Base-by-base conservation (phyloP, 1,140 invertebrate genomes). In the Anastrepha obliqua region DNA sequence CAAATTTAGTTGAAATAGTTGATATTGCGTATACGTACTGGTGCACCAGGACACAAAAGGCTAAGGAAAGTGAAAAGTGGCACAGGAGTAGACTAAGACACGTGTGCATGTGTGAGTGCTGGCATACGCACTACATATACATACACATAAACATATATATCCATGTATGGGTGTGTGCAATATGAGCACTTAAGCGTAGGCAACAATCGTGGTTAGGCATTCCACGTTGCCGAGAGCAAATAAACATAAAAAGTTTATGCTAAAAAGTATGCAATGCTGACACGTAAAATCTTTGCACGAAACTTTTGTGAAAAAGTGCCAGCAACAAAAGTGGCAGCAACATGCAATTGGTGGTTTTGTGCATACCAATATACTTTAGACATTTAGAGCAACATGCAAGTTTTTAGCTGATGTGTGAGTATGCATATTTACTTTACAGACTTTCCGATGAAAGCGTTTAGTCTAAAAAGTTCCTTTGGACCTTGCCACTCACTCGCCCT, bases 281-380 rank as follows among this genome's bases (percentile, higher is more conserved):
- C 67, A 74, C 67, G 67, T 74, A 74, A 74, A 74, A 74, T 74
- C 67, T 74, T 74, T 74, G 67, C 39, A 47, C 17, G 67, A 74
- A 74, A 74, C 67, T 74, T 74, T 74, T 29, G 67, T 42, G 42
- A 74, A 74, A 74, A 74, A 74, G 67, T 74, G 67, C 39, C 67
- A 74, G 42, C 64, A 39, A 29, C 13, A 47, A 47, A 47, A 74
- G 15, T 6, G 6, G 4, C 67, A 47, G 15, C 42, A 47, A 44
- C 67, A 74, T 17, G 13, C 39, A 47, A 74, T 55, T 74, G 67
- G 39, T 74, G 67, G 29, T 13, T 44, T 29, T n/a, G 44, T 47
- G 42, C 67, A 47, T 44, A n/a, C 39, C 67, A 74, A 17, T 47
- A n/a, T 74, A 47, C 29, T 13, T 29, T 29, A 65, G 64, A 65